Percentiles rank a stretch among this genome's conserved stretches.
These are phyloP conservation scores for cattle (Bos taurus) DNA, from an alignment of 2,113 vertebrate genomes.

Conservation along the genomic window DNA sequence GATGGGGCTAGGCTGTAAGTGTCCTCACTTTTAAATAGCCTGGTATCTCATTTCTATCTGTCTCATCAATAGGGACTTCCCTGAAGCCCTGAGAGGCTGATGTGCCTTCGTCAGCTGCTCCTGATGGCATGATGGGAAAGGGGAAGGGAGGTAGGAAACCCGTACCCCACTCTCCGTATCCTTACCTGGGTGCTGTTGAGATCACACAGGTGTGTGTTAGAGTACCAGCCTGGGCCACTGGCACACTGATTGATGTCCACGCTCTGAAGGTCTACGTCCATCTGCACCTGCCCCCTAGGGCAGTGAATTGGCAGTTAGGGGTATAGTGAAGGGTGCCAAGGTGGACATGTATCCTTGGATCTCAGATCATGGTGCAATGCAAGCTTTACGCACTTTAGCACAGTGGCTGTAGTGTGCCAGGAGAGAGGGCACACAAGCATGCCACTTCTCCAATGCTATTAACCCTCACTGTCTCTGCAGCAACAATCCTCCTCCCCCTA, in stretches of 20 bases:
- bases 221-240: conserved; percentile 87
- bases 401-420: background rate
- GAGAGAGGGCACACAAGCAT: background rate
- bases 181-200: conserved; percentile 95
- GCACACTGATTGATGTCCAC: conserved; percentile 92
- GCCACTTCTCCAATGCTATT: background rate
- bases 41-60: background rate
- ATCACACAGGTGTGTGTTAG: conserved; percentile 92
- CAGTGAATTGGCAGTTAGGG: conserved; percentile 32
- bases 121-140: background rate
- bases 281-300: conserved; percentile 90
- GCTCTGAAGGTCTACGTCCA: conserved; percentile 90
- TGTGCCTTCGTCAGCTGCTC: background rate
- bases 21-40: background rate
- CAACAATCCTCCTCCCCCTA: background rate
- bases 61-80: background rate
- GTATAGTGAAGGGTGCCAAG: background rate
- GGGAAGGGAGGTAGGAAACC: background rate
- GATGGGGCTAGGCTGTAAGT: background rate
- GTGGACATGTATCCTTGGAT: background rate
- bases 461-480: background rate
- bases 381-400: background rate
- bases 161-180: background rate
- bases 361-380: background rate
- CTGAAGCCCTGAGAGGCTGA: background rate